These are phyloP conservation scores for Acanthornis magna DNA, from an alignment of 2,797 vertebrate genomes.

Conservation along the genomic window DNA sequence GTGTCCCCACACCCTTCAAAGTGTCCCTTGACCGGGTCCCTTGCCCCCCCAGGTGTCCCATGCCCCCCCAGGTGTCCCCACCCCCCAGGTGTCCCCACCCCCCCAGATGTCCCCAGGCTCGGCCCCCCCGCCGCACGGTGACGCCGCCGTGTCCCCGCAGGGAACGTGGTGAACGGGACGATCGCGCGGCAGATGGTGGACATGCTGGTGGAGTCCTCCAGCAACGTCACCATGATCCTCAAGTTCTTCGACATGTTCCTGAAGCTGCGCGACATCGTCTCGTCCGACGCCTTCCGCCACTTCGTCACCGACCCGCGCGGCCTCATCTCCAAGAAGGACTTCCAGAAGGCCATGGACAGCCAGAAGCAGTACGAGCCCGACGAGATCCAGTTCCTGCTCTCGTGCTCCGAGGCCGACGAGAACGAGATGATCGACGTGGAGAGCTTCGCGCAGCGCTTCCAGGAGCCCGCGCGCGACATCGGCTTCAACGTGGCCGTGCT, in stretches of 20 bases:
- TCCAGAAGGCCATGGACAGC: constrained; percentile 98
- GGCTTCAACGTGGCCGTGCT: constrained; percentile 96
- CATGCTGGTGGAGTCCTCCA: constrained; percentile 97
- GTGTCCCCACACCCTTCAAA: not conserved
- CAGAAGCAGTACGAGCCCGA: constrained; percentile 91
- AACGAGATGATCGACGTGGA: constrained; percentile 98
- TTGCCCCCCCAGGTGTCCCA: no score
- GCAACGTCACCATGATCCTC: constrained; percentile 98
- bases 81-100: not conserved
- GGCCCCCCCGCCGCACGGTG: no score
- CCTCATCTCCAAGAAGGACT: constrained; percentile 97
- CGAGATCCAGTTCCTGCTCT: constrained; percentile 95
- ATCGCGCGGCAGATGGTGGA: constrained; percentile 98
- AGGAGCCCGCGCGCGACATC: constrained; percentile 94
- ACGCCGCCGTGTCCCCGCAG: constrained; percentile 56
- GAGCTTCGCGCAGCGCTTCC: constrained; percentile 92
- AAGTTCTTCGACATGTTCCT: constrained; percentile 99
- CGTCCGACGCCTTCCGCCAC: constrained; percentile 92
- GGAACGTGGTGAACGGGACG: constrained; percentile 94
- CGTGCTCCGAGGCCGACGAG: constrained; percentile 94
- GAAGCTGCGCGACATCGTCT: constrained; percentile 95
- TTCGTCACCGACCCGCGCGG: constrained; percentile 92
- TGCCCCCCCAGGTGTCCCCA: not conserved
- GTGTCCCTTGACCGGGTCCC: no score
- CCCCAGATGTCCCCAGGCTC: not conserved